These are phyloP conservation scores for Lemur catta DNA, from an alignment of 2,797 vertebrate genomes.

Conservation along the genomic window DNA sequence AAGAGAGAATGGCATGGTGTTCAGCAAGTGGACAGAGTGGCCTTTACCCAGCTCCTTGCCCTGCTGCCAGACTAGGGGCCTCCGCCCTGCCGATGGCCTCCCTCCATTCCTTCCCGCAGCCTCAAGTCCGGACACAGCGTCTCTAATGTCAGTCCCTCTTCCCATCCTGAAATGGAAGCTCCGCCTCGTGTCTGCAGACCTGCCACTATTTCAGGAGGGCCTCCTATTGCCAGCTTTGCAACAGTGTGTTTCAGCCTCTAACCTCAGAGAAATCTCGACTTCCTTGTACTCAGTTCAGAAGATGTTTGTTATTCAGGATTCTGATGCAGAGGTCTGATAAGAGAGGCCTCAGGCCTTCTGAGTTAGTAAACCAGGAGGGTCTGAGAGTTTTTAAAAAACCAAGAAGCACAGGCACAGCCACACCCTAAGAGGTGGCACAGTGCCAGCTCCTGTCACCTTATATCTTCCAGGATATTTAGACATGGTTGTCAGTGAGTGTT, in stretches of 20 bases:
- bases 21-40: background rate
- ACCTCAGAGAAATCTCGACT: conserved; percentile 47
- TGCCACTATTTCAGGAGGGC: background rate
- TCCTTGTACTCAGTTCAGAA: conserved; percentile 65
- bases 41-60: background rate
- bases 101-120: background rate
- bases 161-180: background rate
- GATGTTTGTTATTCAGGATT: conserved; percentile 64
- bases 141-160: background rate
- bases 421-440: background rate
- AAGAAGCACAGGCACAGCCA: conserved; percentile 22
- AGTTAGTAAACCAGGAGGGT: background rate
- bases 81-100: background rate
- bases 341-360: conserved; percentile 39
- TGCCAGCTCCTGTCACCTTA: background rate
- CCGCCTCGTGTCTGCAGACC: background rate
- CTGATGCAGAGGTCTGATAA: conserved; percentile 50
- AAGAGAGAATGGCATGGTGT: background rate
- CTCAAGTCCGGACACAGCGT: background rate
- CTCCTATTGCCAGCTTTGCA: background rate
- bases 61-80: background rate
- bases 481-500: background rate
- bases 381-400: conserved; percentile 1
- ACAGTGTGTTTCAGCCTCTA: conserved; percentile 24
- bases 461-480: conserved; percentile 45